Conservation (phyloP, 2,797 vertebrate species). For the Schizopygopsis malacanthus region DNA sequence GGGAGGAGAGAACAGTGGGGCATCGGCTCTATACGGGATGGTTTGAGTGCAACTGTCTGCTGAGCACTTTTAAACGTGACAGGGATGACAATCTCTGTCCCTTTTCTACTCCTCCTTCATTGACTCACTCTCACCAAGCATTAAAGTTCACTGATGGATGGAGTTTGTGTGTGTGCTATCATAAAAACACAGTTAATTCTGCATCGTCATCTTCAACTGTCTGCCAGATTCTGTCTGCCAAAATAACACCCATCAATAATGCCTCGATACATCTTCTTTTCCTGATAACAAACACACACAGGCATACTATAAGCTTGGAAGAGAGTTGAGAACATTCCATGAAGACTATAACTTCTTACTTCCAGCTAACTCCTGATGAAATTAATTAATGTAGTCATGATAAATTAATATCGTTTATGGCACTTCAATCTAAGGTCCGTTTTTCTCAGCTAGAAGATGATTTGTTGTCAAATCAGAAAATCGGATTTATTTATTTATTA, state of each 20-base stretch:
- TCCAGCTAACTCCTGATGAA: background rate
- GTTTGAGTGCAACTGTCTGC: background rate
- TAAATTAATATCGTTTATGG: background rate
- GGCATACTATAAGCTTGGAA: background rate
- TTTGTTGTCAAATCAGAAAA: background rate
- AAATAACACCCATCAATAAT: conserved; percentile 11
- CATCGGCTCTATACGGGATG: background rate
- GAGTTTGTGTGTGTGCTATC: background rate
- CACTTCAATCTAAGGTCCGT: background rate
- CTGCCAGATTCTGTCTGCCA: conserved; percentile 3
- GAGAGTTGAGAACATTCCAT: no score
- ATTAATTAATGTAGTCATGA: background rate
- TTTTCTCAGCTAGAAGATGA: background rate
- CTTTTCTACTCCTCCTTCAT: background rate
- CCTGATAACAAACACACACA: background rate
- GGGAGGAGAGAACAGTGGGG: background rate
- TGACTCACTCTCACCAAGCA: background rate
- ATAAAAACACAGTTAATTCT: conserved; percentile 8
- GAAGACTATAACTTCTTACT: background rate
- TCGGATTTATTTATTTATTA: background rate
- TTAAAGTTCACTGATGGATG: conserved; percentile 18
- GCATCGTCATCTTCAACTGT: background rate
- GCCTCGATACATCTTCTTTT: background rate
- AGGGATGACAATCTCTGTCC: background rate
- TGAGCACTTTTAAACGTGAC: background rate